Evolutionary conservation across 2,797 vertebrate genomes (phyloP).

Genomic region (Neostethus bicornis): DNA sequence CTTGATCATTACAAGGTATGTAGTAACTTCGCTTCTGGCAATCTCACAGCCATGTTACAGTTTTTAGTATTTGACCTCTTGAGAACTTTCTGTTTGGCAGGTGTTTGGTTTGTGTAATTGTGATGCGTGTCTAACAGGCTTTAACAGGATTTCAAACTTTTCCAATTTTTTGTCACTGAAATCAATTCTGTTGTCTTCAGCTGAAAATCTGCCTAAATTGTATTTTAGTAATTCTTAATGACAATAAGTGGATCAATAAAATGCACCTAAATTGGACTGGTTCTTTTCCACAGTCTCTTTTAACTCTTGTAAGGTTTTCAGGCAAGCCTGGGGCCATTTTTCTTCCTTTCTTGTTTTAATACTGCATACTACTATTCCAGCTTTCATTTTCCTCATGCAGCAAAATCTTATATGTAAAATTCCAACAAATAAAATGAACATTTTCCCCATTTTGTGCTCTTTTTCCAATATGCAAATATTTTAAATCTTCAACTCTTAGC

Average conservation of each 20-base stretch:
- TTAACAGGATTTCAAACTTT: not conserved
- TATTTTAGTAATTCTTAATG: slow-evolving; percentile 37
- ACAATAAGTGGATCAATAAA: slow-evolving; percentile 41
- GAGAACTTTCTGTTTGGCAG: not conserved
- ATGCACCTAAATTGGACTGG: slow-evolving; percentile 21
- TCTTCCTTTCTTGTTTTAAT: slow-evolving; percentile 7
- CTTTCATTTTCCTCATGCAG: not conserved
- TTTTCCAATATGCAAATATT: no score
- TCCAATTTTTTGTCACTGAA: slow-evolving; percentile 7
- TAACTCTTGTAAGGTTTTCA: slow-evolving; percentile 10
- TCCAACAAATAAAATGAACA: no score
- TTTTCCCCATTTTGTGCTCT: not conserved
- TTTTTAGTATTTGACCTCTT: slow-evolving; percentile 1
- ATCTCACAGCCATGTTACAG: not conserved
- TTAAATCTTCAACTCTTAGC: no score
- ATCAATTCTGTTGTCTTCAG: slow-evolving; percentile 17
- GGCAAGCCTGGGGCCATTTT: slow-evolving; percentile 5
- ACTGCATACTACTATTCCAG: not conserved
- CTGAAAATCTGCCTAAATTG: slow-evolving; percentile 25
- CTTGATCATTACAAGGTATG: not conserved
- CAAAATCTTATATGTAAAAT: not conserved
- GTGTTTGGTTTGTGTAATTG: not conserved
- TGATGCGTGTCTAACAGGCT: not conserved
- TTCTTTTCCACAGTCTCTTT: slow-evolving; percentile 19
- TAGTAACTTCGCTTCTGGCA: not conserved